Percentiles rank a stretch among this genome's conserved stretches.
Conservation (phyloP, 2,888 invertebrate species). For the Cephus pulcher region DNA sequence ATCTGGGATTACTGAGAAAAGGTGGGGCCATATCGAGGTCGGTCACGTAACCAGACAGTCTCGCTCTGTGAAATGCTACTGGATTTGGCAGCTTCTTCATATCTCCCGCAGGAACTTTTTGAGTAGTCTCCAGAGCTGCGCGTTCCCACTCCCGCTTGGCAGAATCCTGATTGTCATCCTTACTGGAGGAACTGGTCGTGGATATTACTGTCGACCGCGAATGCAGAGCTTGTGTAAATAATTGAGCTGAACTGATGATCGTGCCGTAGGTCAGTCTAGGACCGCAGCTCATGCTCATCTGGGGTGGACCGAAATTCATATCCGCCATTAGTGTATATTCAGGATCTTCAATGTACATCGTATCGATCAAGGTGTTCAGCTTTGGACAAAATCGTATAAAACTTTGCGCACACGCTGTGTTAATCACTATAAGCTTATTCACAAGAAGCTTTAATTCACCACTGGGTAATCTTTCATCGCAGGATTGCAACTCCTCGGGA, state of each 20-base stretch:
- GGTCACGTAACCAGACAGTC: constrained; percentile 51
- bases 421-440: constrained; percentile 62
- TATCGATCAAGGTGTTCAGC: constrained; percentile 59
- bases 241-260: constrained; percentile 60
- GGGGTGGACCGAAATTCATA: constrained; percentile 64
- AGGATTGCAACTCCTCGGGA: constrained; percentile 62
- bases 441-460: constrained; percentile 57
- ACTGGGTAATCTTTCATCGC: constrained; percentile 59
- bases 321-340: constrained; percentile 64
- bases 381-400: constrained; percentile 61
- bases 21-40: constrained; percentile 55
- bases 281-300: constrained; percentile 61
- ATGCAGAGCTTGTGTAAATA: constrained; percentile 61
- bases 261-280: constrained; percentile 61
- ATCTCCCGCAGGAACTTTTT: constrained; percentile 57
- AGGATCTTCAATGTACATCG: constrained; percentile 61
- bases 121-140: constrained; percentile 55
- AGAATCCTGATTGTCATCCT: constrained; percentile 53
- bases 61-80: not conserved
- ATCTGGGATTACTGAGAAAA: constrained; percentile 56
- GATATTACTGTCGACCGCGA: constrained; percentile 36
- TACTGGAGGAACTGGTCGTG: not conserved
- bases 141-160: constrained; percentile 63
- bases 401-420: constrained; percentile 59
- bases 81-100: constrained; percentile 34